Conservation (phyloP, 2,113 vertebrate species). For the Platycercus adscitus region DNA sequence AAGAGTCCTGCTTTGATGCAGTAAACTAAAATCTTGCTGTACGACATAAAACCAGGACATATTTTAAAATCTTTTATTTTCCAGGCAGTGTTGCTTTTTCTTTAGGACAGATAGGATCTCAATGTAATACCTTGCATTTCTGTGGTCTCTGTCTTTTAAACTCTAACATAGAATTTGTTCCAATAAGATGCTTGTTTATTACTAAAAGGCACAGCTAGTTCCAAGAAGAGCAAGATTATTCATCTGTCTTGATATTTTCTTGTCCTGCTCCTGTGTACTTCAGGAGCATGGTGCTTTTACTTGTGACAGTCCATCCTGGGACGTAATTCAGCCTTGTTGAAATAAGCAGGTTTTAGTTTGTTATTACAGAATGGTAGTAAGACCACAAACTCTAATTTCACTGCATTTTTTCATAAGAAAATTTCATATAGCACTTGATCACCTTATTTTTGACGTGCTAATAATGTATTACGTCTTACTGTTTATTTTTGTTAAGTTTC, state of each 20-base stretch:
- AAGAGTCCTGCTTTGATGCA: neutral
- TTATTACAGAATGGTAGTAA: neutral
- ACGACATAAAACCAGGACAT: neutral
- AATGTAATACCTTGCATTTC: neutral
- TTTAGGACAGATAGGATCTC: neutral
- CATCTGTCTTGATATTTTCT: neutral
- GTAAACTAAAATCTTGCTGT: neutral
- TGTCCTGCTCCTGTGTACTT: neutral
- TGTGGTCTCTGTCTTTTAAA: neutral
- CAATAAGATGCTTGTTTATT: neutral
- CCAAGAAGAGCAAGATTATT: neutral
- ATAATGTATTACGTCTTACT: neutral
- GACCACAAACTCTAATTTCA: neutral
- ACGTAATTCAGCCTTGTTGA: neutral
- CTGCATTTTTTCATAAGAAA: neutral
- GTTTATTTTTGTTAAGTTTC: neutral
- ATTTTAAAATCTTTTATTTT: neutral
- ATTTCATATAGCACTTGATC: neutral
- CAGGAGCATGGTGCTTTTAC: neutral
- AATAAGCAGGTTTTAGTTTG: neutral
- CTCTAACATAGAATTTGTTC: neutral
- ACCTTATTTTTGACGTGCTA: neutral
- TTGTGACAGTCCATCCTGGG: neutral
- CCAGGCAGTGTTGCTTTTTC: neutral
- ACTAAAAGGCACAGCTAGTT: neutral